Evolutionary conservation across 2,797 vertebrate species (phyloP), one percentile per base, ranked within the genome.

Genomic region (Hippoglossus hippoglossus): DNA sequence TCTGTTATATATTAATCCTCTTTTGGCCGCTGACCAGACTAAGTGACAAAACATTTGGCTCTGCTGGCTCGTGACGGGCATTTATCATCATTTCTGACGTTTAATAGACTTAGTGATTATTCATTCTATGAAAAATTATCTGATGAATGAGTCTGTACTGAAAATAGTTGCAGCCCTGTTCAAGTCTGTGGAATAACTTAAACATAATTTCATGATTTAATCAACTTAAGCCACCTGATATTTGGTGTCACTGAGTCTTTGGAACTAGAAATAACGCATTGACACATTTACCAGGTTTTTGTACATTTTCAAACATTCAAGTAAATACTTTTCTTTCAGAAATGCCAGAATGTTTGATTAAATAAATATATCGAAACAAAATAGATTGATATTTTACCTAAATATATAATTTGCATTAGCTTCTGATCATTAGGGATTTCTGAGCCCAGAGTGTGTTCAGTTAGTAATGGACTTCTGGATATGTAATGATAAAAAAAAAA

Each of bases 11-110:
- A 54, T 50, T 56, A 51, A 49, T 69, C 26, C 34, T 47, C 61
- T 71, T 75, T 63, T 87, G 73, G 65, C 68, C 63, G 57, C 55
- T 73, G 58, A 71, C 53, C 60, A 85, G 50, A 61, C 16, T 7
- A 64, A 64, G 22, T 25, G 56, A 73, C 62, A 68, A 68, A 79
- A 75, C 54, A 79, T 71, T 81, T 79, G 53, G 63, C 21, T 18
- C 3, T 39, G 61, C 19, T 64, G 46, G 41, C 56, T 55, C 52
- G 12, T 74, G 63, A 74, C 22, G 50, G n/a, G 24, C 63, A 47
- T 81, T 77, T 71, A 31, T 68, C 73, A 73, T 67, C 50, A 63
- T 63, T 67, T 72, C 53, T 82, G 60, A 77, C 2, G 1, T 70
- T 73, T 54, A 34, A 21, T 61, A 39, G 79, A 68, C 36, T 44